Evolutionary conservation across 2,888 invertebrate species (phyloP), one percentile per base, ranked within the genome.

Genomic region (Caradrina clavipalpis): DNA sequence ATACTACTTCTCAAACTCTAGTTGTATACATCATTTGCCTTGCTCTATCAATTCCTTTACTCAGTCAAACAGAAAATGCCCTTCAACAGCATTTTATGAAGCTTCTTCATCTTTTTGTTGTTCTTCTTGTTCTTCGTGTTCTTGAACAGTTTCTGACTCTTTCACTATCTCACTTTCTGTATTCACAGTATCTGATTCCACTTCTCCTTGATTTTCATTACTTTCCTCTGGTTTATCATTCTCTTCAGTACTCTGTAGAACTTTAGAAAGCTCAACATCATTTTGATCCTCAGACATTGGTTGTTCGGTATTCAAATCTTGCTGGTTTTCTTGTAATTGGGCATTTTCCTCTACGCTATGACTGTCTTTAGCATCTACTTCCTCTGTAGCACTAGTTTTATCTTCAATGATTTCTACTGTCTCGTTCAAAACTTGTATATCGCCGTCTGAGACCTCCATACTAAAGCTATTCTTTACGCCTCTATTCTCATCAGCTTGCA

Each of bases 391-490:
- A 63, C 61, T 80, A 39, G 80, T 66, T 71, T 86, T 80, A 73
- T 82, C 83, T 69, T 91, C 90, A 73, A 91, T 82, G 69, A 91
- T 82, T 82, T 95, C 93, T 84, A 92, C 82, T 1, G 91, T 92
- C 86, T 95, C 91, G 57, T 92, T 92, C 45, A 95, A 80, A 57
- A 95, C 87, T 66, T 91, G 91, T 69, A 95, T 87, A 78, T 93
- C 90, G 59, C 88, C 89, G 70, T 95, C 90, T n/a, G 90, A 87
- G 39, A 95, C 94, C 88, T 94, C 93, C 95, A 95, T 95, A 83
- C 94, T 95, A 83, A 95, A 91, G 82, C 90, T 93, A 92, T 92
- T 95, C 59, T 90, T 92, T 72, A 95, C 88, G 64, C 93, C 91
- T 86, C 89, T 93, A 84, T 87, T 87, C 50, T 91, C 92, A 81